A percentile compares a stretch with the other conserved stretches of the same genome.
Evolutionary conservation across 2,888 invertebrate genomes (phyloP).

Genomic region (Drosophila anomalata): DNA sequence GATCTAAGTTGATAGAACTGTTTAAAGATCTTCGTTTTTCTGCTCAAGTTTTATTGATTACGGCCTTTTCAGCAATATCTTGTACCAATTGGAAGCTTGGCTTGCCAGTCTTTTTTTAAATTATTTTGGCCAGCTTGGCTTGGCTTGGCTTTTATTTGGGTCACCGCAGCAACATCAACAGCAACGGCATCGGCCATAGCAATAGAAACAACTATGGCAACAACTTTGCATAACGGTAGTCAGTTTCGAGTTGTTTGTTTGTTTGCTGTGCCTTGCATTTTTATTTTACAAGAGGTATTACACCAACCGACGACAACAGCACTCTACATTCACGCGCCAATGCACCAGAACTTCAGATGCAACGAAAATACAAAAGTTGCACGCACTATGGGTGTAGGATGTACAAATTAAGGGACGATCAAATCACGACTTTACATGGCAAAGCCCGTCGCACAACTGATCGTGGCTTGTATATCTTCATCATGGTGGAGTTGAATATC

Average conservation of each 20-base stretch:
- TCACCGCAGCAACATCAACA: constrained; percentile 50
- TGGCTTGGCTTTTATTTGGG: constrained; percentile 65
- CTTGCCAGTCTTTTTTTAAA: constrained; percentile 41
- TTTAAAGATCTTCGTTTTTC: background rate
- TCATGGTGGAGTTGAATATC: constrained; percentile 14
- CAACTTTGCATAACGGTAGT: constrained; percentile 70
- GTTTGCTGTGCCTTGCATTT: constrained; percentile 50
- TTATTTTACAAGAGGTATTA: constrained; percentile 34
- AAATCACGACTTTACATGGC: constrained; percentile 65
- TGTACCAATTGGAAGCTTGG: constrained; percentile 59
- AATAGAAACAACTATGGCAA: constrained; percentile 20
- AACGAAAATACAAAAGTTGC: constrained; percentile 4
- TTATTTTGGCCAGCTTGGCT: constrained; percentile 33
- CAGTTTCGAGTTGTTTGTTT: constrained; percentile 47
- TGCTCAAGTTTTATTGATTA: background rate
- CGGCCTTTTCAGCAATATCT: constrained; percentile 37
- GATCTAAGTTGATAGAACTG: background rate
- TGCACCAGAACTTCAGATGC: constrained; percentile 38
- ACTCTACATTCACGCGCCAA: constrained; percentile 45
- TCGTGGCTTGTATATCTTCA: constrained; percentile 55
- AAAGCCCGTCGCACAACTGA: constrained; percentile 58
- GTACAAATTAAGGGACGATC: background rate
- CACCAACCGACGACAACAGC: constrained; percentile 42
- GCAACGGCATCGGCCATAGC: constrained; percentile 9
- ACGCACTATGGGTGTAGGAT: constrained; percentile 1